These are phyloP conservation scores for Drosophila azteca DNA, from an alignment of 1,140 invertebrate genomes.

Conservation along the genomic window DNA sequence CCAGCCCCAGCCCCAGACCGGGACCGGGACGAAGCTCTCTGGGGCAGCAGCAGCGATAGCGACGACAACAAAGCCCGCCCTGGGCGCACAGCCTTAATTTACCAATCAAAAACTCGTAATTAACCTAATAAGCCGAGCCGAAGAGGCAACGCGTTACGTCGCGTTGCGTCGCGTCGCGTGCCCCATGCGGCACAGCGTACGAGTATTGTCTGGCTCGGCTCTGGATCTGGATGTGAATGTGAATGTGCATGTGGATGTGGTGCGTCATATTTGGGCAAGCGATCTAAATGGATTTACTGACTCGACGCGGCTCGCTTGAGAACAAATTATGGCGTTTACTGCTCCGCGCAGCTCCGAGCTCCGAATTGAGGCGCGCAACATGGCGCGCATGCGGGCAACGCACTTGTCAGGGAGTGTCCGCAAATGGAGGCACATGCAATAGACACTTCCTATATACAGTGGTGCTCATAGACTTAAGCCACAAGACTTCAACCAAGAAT, in stretches of 20 bases:
- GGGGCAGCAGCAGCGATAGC: neutral
- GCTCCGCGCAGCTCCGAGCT: slow-evolving; percentile 6
- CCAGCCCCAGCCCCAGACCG: too few relatives aligned
- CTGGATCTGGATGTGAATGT: neutral
- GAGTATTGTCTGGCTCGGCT: slow-evolving; percentile 29
- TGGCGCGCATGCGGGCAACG: slow-evolving; percentile 43
- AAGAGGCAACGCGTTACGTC: slow-evolving; percentile 45
- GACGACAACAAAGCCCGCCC: slow-evolving; percentile 26
- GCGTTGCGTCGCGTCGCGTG: slow-evolving; percentile 58
- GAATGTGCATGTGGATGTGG: slow-evolving; percentile 10
- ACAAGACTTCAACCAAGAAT: too few relatives aligned
- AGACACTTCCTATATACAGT: neutral
- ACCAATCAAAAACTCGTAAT: slow-evolving; percentile 81
- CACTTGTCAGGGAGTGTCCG: neutral
- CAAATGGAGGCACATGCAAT: slow-evolving; percentile 25
- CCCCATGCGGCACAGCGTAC: slow-evolving; percentile 34
- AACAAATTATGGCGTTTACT: slow-evolving; percentile 69
- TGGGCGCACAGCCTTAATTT: slow-evolving; percentile 66
- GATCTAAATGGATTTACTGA: slow-evolving; percentile 68
- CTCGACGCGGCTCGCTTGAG: slow-evolving; percentile 62
- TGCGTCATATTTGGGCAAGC: slow-evolving; percentile 58
- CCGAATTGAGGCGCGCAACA: slow-evolving; percentile 35
- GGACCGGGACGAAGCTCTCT: slow-evolving; percentile 34
- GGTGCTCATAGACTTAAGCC: too few relatives aligned
- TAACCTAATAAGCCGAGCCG: slow-evolving; percentile 76